Percentiles rank a stretch among this genome's conserved stretches.
These are phyloP conservation scores for Macquaria australasica DNA, from an alignment of 2,113 vertebrate genomes.

Conservation along the genomic window DNA sequence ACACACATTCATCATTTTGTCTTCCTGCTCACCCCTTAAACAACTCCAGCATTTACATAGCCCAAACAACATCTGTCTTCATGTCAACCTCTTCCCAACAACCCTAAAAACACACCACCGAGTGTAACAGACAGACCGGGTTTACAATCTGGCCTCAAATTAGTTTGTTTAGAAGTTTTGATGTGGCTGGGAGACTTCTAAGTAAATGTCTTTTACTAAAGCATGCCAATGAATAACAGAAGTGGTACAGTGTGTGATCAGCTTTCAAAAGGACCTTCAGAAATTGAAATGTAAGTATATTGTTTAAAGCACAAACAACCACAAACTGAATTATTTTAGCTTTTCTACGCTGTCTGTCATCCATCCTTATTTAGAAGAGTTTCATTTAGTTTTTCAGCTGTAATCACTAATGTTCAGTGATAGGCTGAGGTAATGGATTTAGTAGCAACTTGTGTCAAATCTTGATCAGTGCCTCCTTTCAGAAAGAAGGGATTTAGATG, in stretches of 20 bases:
- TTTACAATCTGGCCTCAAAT: constrained; percentile 50
- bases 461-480: constrained; percentile 19
- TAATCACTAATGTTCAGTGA: constrained; percentile 27
- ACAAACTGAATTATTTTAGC: neutral
- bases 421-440: constrained; percentile 47
- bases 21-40: constrained; percentile 65
- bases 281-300: constrained; percentile 24
- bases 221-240: constrained; percentile 10
- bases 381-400: constrained; percentile 26
- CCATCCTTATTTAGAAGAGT: constrained; percentile 4
- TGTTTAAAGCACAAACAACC: constrained; percentile 29
- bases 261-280: constrained; percentile 37
- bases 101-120: constrained; percentile 19
- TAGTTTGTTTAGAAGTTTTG: constrained; percentile 51
- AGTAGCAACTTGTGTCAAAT: constrained; percentile 33
- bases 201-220: constrained; percentile 32
- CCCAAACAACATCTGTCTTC: constrained; percentile 74
- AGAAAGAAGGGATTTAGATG: constrained; percentile 49
- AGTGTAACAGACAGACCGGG: constrained; percentile 1
- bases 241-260: constrained; percentile 23
- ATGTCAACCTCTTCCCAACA: constrained; percentile 48
- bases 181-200: constrained; percentile 42
- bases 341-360: constrained; percentile 9
- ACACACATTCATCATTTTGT: constrained; percentile 74
- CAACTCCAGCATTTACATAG: constrained; percentile 63